Evolutionary conservation across 2,797 vertebrate species (phyloP), one percentile per base, ranked within the genome.

Genomic region (Falco biarmicus): DNA sequence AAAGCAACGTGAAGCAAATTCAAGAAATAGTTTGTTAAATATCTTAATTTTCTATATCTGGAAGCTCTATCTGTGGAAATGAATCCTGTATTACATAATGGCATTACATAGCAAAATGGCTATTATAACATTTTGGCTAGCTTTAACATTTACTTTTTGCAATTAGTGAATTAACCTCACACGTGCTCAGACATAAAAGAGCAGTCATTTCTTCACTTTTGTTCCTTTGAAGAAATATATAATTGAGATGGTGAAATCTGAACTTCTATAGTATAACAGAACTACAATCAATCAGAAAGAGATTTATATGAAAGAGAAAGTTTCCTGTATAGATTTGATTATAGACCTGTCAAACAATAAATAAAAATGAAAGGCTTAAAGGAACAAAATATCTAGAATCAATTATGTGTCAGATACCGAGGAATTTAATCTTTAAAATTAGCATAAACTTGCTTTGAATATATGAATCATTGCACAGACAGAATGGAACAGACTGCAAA

Each of bases 311-410:
- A 77, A 63, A 50, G 29, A 84, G 51, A 63, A 75, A 6, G 12
- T 47, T 89, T 71, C 41, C 51, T 54, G 17, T 9, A 34, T 8
- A 59, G 50, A 43, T 85, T 79, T 87, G 79, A 59, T 70, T 77
- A 78, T 34, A 25, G 18, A 50, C 10, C 18, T 84, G 15, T 53
- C 41, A 84, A 90, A 84, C 3, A 48, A 71, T 61, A 79, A 87
- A 74, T 59, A 88, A 75, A 91, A 93, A 84, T 45, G 45, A 92
- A 77, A 81, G 18, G 31, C 74, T 86, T 68, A 81, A 78, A 94
- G 57, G 61, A 93, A 71, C 22, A 61, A 84, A 82, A 53, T 71
- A 79, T 25, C 81, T 76, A 50, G 43, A 85, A 63, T 82, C 78
- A 88, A 66, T 91, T 45, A 17, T 28, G 32, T 82, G 47, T 87